phyloP scores from a whole-genome alignment of 2,888 invertebrate genomes.

The Drosophila niveifrons region DNA sequence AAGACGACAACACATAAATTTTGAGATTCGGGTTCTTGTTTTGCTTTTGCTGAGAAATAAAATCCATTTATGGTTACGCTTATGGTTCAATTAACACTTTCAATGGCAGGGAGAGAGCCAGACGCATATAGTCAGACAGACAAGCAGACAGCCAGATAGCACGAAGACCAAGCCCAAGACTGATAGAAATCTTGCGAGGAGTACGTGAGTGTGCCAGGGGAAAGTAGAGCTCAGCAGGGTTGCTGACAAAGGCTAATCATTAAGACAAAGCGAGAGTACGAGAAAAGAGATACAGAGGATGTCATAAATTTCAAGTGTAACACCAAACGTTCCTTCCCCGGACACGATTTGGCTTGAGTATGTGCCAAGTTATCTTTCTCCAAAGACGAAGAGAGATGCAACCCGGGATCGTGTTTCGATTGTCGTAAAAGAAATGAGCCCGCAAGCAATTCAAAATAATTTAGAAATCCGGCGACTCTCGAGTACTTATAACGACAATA shows the following conservation, averaged over 20 bases:
- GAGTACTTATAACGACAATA: slow-evolving; percentile 56
- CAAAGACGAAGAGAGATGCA: slow-evolving; percentile 11
- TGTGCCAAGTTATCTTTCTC: slow-evolving; percentile 33
- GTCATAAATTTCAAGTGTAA: slow-evolving; percentile 82
- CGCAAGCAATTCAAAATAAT: slow-evolving; percentile 79
- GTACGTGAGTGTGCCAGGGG: slow-evolving; percentile 50
- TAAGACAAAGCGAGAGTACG: slow-evolving; percentile 63
- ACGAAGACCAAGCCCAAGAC: slow-evolving; percentile 8
- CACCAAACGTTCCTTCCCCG: slow-evolving; percentile 63
- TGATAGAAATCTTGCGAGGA: slow-evolving; percentile 41
- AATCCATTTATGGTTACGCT: slow-evolving; percentile 84
- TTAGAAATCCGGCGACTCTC: slow-evolving; percentile 45
- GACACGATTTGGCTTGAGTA: slow-evolving; percentile 14
- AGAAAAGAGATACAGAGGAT: slow-evolving; percentile 65
- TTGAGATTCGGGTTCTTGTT: slow-evolving; percentile 63
- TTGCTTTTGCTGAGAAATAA: slow-evolving; percentile 75
- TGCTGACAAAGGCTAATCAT: slow-evolving; percentile 72
- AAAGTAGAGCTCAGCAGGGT: slow-evolving; percentile 75
- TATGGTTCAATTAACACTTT: slow-evolving; percentile 83
- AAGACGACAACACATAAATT: slow-evolving; percentile 67
- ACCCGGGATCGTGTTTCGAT: slow-evolving; percentile 29
- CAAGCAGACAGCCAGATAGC: slow-evolving; percentile 13
- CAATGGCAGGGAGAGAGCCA: slow-evolving; percentile 53
- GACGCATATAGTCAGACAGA: slow-evolving; percentile 12
- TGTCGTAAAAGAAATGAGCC: slow-evolving; percentile 69